These are phyloP conservation scores for Noctua fimbriata DNA, from an alignment of 2,888 invertebrate species.

Conservation along the genomic window DNA sequence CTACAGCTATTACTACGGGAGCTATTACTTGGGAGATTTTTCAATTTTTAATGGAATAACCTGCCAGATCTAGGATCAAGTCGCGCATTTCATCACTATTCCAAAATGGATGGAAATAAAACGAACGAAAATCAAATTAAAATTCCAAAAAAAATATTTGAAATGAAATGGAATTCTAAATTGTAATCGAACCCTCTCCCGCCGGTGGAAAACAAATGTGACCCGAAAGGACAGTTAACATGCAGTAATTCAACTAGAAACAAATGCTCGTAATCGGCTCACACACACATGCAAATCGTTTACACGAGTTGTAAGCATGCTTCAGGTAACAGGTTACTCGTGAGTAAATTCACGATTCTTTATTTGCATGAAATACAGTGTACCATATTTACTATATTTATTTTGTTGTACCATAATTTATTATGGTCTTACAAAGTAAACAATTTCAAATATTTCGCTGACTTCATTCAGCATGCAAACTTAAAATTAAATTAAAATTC, in stretches of 20 bases:
- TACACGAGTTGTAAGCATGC: not conserved
- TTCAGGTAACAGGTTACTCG: not conserved
- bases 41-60: no score
- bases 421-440: no score
- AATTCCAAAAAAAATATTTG: slow-evolving; percentile 14
- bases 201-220: slow-evolving; percentile 27
- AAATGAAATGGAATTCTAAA: slow-evolving; percentile 26
- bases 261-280: not conserved
- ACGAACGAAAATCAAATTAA: not conserved
- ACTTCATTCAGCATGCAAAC: no score
- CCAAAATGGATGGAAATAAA: not conserved
- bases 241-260: not conserved
- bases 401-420: no score
- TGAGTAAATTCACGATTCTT: not conserved
- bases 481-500: no score
- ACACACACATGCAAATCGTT: not conserved
- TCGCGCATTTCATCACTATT: not conserved
- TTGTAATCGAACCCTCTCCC: slow-evolving; percentile 21
- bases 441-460: no score
- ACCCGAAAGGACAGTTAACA: not conserved
- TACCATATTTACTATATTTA: no score
- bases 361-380: no score
- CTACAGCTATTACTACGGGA: not conserved
- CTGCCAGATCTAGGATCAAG: not conserved
- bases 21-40: no score